Evolutionary conservation across 2,797 vertebrate genomes (phyloP).

Genomic region (Tokudaia muenninki): DNA sequence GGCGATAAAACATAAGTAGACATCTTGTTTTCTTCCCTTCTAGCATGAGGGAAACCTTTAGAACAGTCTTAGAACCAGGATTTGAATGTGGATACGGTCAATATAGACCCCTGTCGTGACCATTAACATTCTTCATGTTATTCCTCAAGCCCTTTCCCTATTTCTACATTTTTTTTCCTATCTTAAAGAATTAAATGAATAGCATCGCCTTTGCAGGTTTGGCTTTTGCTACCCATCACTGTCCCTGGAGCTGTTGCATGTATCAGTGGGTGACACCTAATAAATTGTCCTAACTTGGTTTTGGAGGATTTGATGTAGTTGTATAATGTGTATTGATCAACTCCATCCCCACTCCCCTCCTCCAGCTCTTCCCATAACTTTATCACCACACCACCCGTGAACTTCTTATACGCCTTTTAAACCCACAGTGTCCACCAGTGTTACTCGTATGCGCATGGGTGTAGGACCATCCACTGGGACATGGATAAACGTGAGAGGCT

Average conservation of each 20-base stretch:
- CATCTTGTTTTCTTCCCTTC: neutral
- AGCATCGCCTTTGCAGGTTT: neutral
- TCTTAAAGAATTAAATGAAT: neutral
- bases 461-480: neutral
- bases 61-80: neutral
- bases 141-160: neutral
- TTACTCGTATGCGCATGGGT: no score
- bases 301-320: neutral
- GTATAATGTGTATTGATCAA: no score
- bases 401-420: neutral
- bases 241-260: neutral
- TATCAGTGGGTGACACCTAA: neutral
- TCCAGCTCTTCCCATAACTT: neutral
- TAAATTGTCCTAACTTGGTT: neutral
- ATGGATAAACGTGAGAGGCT: neutral
- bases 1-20: neutral
- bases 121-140: neutral
- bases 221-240: neutral
- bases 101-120: neutral
- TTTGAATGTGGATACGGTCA: neutral
- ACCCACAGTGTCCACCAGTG: neutral
- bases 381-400: no score
- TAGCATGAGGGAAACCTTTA: neutral
- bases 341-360: neutral
- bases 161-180: neutral